phyloP scores from a whole-genome alignment of 2,797 vertebrate genomes.

The Bradypodion pumilum region DNA sequence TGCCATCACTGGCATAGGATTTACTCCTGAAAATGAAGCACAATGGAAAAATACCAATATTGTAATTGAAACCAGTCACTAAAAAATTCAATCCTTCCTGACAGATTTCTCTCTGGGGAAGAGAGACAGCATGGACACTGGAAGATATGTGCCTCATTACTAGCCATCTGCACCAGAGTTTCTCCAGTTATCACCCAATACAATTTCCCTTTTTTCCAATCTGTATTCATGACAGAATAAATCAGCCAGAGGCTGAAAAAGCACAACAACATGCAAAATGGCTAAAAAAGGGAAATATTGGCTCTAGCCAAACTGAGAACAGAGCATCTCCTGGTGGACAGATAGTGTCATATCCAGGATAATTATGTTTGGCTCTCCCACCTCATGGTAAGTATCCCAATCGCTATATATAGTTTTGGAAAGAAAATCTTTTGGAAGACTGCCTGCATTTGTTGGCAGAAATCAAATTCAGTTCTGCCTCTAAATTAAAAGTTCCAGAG shows the following conservation, averaged over 20 bases:
- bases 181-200: background rate
- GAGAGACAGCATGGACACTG: background rate
- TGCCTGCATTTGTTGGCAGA: background rate
- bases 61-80: background rate
- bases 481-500: background rate
- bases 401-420: background rate
- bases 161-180: background rate
- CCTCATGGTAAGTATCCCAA: background rate
- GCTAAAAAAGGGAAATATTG: background rate
- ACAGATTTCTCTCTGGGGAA: background rate
- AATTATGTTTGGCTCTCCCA: background rate
- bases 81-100: background rate
- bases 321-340: slow-evolving; percentile 21
- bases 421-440: background rate
- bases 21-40: background rate
- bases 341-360: background rate
- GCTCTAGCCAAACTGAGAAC: background rate
- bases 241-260: background rate
- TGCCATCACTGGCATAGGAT: too few species aligned
- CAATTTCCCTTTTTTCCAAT: background rate
- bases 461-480: background rate
- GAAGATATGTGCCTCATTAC: background rate
- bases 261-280: background rate
- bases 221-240: background rate
- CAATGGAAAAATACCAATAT: background rate